phyloP scores from a whole-genome alignment of 2,888 invertebrate species.

The Lithosia quadra region DNA sequence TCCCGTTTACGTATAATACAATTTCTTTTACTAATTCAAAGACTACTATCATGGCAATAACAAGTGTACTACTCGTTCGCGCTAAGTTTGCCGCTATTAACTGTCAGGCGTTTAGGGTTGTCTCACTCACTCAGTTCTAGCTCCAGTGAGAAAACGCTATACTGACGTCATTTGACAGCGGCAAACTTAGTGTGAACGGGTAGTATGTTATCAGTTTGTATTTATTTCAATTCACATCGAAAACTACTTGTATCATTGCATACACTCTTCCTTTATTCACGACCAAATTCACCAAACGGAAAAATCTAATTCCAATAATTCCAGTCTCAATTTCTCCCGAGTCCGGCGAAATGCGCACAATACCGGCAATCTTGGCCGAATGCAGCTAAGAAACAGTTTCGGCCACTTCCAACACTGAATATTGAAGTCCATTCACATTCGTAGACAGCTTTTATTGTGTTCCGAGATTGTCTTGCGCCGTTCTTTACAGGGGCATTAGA shows the following conservation, averaged over 20 bases:
- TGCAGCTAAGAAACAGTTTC: conserved; percentile 12
- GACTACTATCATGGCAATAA: too few relatives aligned
- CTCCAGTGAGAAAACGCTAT: too few relatives aligned
- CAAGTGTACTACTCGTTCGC: too few relatives aligned
- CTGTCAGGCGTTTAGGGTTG: too few relatives aligned
- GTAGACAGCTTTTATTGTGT: conserved; percentile 11
- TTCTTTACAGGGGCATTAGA: not conserved
- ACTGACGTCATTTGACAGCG: too few relatives aligned
- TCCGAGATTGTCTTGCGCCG: not conserved
- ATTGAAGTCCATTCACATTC: conserved; percentile 13
- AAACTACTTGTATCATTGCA: not conserved
- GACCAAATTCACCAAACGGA: not conserved
- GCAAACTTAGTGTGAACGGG: too few relatives aligned
- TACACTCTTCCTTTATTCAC: not conserved
- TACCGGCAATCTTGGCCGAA: conserved; percentile 13
- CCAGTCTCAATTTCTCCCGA: conserved; percentile 2
- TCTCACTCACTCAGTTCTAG: too few relatives aligned
- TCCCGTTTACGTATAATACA: too few relatives aligned
- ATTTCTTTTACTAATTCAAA: too few relatives aligned
- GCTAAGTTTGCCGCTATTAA: too few relatives aligned
- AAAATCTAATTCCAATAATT: not conserved
- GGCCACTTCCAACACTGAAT: conserved; percentile 16
- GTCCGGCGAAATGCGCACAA: conserved; percentile 7
- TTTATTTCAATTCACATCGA: too few relatives aligned
- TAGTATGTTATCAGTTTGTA: too few relatives aligned